phyloP scores from a whole-genome alignment of 1,140 invertebrate genomes.

The Listronotus bonariensis region DNA sequence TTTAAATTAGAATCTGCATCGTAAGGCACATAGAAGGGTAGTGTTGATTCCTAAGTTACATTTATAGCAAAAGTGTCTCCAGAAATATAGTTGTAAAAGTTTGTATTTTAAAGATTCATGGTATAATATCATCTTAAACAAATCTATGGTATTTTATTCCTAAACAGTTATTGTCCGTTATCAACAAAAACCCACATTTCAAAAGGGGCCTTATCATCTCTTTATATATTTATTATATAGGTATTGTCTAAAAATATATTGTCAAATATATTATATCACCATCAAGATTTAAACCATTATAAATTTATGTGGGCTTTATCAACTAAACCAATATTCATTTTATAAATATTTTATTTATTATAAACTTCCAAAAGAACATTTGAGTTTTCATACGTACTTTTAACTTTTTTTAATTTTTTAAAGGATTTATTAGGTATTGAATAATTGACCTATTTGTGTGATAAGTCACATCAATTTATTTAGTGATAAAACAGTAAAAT shows the following conservation, averaged over 20 bases:
- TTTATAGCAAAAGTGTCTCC: constrained; percentile 10
- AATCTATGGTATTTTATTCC: neutral
- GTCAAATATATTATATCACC: constrained; percentile 23
- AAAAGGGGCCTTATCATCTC: constrained; percentile 10
- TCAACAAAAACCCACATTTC: constrained; percentile 16
- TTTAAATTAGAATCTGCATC: neutral
- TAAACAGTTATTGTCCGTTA: constrained; percentile 35
- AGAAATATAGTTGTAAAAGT: constrained; percentile 13
- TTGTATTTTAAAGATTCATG: neutral
- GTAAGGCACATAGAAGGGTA: constrained; percentile 22
- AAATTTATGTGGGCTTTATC: constrained; percentile 3
- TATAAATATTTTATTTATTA: neutral
- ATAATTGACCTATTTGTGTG: no score
- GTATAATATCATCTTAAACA: no score
- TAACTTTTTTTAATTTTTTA: neutral
- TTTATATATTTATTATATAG: constrained; percentile 5
- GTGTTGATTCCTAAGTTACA: constrained; percentile 1
- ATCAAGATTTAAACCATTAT: constrained; percentile 6
- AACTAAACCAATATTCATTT: neutral
- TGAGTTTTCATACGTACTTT: neutral
- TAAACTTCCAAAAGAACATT: constrained; percentile 13
- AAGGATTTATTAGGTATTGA: no score
- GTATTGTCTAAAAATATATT: constrained; percentile 35
- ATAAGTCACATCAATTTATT: no score
- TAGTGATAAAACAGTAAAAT: no score